Percentiles rank a stretch among this genome's conserved stretches.
Evolutionary conservation across 2,797 vertebrate species (phyloP).

Genomic region (Spondyliosoma cantharus): DNA sequence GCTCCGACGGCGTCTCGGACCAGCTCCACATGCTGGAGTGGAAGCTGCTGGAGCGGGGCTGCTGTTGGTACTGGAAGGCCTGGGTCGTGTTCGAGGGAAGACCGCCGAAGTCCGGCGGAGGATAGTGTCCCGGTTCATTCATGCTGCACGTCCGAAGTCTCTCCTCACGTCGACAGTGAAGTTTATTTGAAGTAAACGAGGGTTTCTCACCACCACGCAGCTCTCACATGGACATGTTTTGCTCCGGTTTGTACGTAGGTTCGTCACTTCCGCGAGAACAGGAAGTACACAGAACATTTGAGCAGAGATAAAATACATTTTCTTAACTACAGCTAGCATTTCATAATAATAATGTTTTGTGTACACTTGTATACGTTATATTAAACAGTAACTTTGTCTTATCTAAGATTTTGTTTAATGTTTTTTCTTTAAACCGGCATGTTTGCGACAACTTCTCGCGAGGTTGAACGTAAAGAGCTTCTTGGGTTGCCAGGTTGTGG

Average conservation of each 20-base stretch:
- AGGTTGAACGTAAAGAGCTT: not conserved
- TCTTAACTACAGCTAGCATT: accelerated
- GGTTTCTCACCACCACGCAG: not conserved
- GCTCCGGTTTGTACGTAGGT: not conserved
- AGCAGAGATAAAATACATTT: not conserved
- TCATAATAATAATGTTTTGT: accelerated
- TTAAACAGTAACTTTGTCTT: accelerated
- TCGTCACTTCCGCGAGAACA: conserved; percentile 72
- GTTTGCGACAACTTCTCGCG: conserved; percentile 33
- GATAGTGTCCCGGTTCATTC: conserved; percentile 70
- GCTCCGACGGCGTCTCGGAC: conserved; percentile 63
- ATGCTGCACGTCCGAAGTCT: conserved; percentile 37
- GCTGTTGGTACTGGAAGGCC: conserved; percentile 50
- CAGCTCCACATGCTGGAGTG: conserved; percentile 81
- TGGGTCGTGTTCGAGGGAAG: conserved; percentile 60
- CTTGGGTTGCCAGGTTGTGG: conserved; percentile 54
- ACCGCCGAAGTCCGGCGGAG: conserved; percentile 76
- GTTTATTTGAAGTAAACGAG: accelerated
- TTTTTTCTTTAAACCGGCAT: not conserved
- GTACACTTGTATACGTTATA: accelerated
- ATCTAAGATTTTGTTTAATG: not conserved
- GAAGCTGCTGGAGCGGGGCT: conserved; percentile 65
- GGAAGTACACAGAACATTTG: conserved; percentile 17
- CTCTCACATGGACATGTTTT: conserved; percentile 66
- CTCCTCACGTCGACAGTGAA: not conserved